Base-by-base conservation (phyloP, 2,888 invertebrate species). In the Tipula helvola region DNA sequence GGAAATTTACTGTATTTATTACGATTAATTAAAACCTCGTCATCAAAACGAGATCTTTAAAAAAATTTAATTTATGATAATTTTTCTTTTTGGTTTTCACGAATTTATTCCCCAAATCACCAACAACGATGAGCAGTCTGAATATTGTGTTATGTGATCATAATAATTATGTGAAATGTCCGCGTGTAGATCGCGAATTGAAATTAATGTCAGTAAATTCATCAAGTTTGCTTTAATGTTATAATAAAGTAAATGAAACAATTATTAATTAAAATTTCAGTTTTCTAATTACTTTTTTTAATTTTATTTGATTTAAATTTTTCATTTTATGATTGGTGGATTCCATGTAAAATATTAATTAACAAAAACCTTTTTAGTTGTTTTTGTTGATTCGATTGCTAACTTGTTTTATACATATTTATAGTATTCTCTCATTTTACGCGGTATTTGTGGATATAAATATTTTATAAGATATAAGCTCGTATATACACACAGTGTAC, bases 81-180 rank as follows among this genome's bases (percentile, higher is more conserved):
- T 83, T 83, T 83, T 83, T 28, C 1, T 36, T 39, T 84, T 39
- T 39, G 36, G 2, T 39, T 13, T 84, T 84, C 36, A 84, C 41
- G 16, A 84, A 84, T 84, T 84, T 36, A 84, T 84, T 39, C 36
- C 41, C 41, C n/a, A 36, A 36, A 13, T 83, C 36, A 36, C 83
- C 83, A 83, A 83, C 83, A 83, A 83, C n/a, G 83, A 28, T 83
- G 13, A 83, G 83, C 83, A 83, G 83, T 83, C 83, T 83, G 83
- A 83, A 83, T 13, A 83, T 57, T 57, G 12, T 47, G n/a, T 52
- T 52, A 28, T 28, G 8, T 8, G 71, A 71, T 71, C 71, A 71
- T 28, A 3, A 57, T 57, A n/a, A 52, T 52, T 4, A 57, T 57
- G 28, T 28, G 57, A 57, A 57, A 18, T 18, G 12, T 28, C 28